Conservation (phyloP, 37 sponge, comb jelly and placozoan genomes). For the Beroe forskalii region DNA sequence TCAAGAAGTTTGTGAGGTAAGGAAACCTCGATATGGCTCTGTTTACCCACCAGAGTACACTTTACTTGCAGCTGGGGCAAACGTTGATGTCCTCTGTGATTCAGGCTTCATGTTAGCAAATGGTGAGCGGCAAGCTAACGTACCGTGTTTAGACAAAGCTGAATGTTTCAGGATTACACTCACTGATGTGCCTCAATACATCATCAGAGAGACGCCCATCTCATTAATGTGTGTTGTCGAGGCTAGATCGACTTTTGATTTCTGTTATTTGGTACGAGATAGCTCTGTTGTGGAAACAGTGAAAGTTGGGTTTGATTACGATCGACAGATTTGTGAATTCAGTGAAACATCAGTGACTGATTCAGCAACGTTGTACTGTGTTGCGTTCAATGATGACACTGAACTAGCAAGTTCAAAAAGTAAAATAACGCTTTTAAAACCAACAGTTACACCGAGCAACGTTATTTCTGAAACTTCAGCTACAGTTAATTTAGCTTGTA, state of each 20-base stretch:
- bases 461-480: neutral
- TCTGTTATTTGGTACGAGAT: neutral
- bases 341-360: neutral
- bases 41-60: neutral
- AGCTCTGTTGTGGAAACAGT: neutral
- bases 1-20: neutral
- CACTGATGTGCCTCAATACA: neutral
- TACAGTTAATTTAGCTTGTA: neutral
- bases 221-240: neutral
- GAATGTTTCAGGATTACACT: neutral
- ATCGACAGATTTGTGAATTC: constrained; percentile 9
- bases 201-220: neutral
- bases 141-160: neutral
- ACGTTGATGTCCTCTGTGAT: constrained; percentile 4
- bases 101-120: neutral
- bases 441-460: neutral
- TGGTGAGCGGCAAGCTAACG: neutral
- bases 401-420: neutral
- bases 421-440: neutral
- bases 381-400: neutral
- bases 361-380: neutral
- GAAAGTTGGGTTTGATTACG: neutral
- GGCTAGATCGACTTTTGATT: neutral
- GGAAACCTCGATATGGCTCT: neutral
- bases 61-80: neutral